phyloP scores from a whole-genome alignment of 1,140 invertebrate species.

The Plutomurus gul region DNA sequence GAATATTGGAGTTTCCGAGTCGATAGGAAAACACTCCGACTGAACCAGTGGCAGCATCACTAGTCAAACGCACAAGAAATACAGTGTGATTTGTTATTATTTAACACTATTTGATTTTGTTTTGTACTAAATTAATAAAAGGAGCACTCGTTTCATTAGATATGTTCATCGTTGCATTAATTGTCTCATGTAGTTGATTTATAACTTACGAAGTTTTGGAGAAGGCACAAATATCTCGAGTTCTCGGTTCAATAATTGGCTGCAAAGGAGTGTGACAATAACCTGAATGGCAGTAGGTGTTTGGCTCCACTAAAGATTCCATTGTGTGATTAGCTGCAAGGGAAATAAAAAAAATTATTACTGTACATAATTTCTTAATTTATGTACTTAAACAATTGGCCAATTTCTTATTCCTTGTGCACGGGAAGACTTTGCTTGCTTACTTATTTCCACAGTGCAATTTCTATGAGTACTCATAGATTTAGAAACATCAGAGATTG shows the following conservation, averaged over 20 bases:
- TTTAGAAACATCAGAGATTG: slow-evolving; percentile 34
- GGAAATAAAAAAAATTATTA: background rate
- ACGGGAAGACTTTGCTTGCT: background rate
- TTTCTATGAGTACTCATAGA: slow-evolving; percentile 43
- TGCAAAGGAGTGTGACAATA: slow-evolving; percentile 35
- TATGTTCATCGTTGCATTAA: background rate
- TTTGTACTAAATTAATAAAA: background rate
- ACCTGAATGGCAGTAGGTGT: slow-evolving; percentile 35
- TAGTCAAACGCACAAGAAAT: background rate
- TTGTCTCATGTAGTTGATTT: background rate
- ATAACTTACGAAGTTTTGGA: slow-evolving; percentile 43
- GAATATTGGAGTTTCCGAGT: slow-evolving; percentile 31
- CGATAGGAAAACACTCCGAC: slow-evolving; percentile 45
- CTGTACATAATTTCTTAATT: background rate
- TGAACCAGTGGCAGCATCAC: slow-evolving; percentile 35
- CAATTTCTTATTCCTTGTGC: background rate
- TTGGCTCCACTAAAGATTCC: slow-evolving; percentile 9
- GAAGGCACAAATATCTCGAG: slow-evolving; percentile 43
- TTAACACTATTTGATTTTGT: too few species aligned
- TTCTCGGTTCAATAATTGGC: slow-evolving; percentile 33
- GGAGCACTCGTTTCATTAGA: background rate
- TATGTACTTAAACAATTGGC: background rate
- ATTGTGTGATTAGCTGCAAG: slow-evolving; percentile 37
- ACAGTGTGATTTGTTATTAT: background rate
- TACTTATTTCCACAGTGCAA: slow-evolving; percentile 46